A percentile compares a stretch with the other conserved stretches of the same genome.
phyloP scores from a whole-genome alignment of 2,797 vertebrate genomes.

The Bradypus variegatus region DNA sequence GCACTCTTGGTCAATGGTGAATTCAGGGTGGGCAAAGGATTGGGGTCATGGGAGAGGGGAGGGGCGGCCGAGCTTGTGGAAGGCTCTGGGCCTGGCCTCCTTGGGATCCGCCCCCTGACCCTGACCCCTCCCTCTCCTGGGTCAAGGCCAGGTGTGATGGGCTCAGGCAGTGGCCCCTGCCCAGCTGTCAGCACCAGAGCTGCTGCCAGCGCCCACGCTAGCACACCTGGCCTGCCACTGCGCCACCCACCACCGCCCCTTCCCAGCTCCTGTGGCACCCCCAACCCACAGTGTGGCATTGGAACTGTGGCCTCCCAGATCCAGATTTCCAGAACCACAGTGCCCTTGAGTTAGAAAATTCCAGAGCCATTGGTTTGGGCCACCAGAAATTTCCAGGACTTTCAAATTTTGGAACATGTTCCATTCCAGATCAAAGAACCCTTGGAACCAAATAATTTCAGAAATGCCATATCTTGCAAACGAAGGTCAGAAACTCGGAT shows the following conservation, averaged over 20 bases:
- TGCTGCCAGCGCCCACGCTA: not conserved
- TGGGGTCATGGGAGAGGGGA: not conserved
- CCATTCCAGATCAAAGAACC: not conserved
- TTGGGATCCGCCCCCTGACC: not conserved
- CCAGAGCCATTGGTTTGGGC: not conserved
- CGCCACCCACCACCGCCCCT: not conserved
- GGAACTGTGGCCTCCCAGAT: not conserved
- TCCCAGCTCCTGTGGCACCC: not conserved
- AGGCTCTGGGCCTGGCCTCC: not conserved
- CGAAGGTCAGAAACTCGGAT: not conserved
- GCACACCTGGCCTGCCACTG: conserved; percentile 26
- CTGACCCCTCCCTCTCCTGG: not conserved
- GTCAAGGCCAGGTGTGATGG: conserved; percentile 37
- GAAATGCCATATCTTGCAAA: not conserved
- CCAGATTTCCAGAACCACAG: not conserved
- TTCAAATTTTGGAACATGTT: not conserved
- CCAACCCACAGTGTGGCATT: not conserved
- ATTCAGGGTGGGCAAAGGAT: not conserved
- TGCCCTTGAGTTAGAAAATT: not conserved
- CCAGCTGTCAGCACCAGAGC: conserved; percentile 26
- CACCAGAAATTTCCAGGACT: not conserved
- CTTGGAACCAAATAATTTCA: not conserved
- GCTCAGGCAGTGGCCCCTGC: not conserved
- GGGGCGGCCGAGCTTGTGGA: not conserved
- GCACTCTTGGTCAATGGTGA: not conserved